These are phyloP conservation scores for Chiloscyllium punctatum DNA, from an alignment of 2,797 vertebrate genomes.

Conservation along the genomic window DNA sequence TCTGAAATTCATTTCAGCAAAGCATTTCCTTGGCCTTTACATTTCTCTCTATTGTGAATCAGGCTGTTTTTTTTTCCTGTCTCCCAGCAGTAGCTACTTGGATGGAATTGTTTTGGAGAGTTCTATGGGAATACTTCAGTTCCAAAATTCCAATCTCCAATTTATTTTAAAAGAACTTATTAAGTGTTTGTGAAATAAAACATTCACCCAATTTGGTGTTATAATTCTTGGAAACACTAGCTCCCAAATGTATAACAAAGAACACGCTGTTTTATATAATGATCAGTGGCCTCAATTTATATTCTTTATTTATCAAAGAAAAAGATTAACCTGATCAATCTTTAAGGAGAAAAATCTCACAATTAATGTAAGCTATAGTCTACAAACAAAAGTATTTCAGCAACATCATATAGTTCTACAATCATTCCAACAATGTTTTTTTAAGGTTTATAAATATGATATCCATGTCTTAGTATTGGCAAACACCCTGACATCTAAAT, in stretches of 20 bases:
- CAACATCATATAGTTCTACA: not conserved
- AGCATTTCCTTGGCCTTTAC: not conserved
- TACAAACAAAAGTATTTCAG: not conserved
- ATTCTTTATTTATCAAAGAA: not conserved
- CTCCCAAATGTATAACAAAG: not conserved
- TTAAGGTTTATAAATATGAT: not conserved
- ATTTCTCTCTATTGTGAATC: not conserved
- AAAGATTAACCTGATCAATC: not conserved
- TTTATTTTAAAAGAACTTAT: not conserved
- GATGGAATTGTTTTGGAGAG: not conserved
- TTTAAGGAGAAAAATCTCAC: not conserved
- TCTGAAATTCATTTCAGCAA: not conserved
- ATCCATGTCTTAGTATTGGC: not conserved
- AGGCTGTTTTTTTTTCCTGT: not conserved
- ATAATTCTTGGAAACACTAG: not conserved
- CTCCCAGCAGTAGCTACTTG: not conserved
- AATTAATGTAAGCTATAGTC: not conserved
- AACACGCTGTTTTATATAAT: not conserved
- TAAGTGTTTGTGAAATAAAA: not conserved
- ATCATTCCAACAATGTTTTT: not conserved
- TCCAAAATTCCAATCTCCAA: conserved; percentile 4
- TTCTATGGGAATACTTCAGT: not conserved
- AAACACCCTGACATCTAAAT: not conserved
- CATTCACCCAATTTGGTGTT: not conserved
- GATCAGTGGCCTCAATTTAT: not conserved